A percentile compares a stretch with the other conserved stretches of the same genome.
Evolutionary conservation across 2,888 invertebrate genomes (phyloP).

Genomic region (Ceratothoa steindachneri): DNA sequence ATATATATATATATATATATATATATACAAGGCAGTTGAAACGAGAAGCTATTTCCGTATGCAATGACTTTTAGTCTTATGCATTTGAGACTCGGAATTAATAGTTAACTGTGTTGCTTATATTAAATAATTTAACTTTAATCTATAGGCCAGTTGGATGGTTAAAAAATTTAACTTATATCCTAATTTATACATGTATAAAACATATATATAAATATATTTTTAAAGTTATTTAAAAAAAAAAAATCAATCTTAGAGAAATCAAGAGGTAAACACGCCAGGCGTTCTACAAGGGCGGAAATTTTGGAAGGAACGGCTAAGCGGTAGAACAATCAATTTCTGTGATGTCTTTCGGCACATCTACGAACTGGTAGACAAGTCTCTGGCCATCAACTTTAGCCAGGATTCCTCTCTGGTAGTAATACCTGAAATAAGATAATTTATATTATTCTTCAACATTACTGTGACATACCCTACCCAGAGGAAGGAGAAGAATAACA

Average conservation of each 20-base stretch:
- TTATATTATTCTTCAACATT: too few species aligned
- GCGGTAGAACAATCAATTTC: slow-evolving; percentile 93
- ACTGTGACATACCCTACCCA: too few species aligned
- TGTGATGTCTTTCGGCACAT: slow-evolving; percentile 95
- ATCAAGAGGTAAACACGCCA: background rate
- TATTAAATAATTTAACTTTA: background rate
- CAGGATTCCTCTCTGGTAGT: slow-evolving; percentile 96
- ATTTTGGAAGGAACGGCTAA: too few species aligned
- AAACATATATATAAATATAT: background rate
- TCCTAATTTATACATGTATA: background rate
- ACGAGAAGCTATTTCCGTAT: too few species aligned
- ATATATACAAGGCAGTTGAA: too few species aligned
- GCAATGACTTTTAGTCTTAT: too few species aligned
- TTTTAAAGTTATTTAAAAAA: background rate
- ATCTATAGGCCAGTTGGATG: too few species aligned
- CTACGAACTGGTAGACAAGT: slow-evolving; percentile 98
- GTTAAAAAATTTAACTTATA: background rate
- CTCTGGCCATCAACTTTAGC: slow-evolving; percentile 99
- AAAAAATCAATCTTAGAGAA: background rate
- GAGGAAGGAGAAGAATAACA: too few species aligned
- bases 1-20: slow-evolving; percentile 12
- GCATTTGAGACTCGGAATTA: too few species aligned
- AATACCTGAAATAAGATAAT: slow-evolving; percentile 64
- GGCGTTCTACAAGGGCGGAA: too few species aligned
- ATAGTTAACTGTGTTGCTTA: too few species aligned